These are phyloP conservation scores for Zaprionus vittiger DNA, from an alignment of 1,140 invertebrate genomes.

Conservation along the genomic window DNA sequence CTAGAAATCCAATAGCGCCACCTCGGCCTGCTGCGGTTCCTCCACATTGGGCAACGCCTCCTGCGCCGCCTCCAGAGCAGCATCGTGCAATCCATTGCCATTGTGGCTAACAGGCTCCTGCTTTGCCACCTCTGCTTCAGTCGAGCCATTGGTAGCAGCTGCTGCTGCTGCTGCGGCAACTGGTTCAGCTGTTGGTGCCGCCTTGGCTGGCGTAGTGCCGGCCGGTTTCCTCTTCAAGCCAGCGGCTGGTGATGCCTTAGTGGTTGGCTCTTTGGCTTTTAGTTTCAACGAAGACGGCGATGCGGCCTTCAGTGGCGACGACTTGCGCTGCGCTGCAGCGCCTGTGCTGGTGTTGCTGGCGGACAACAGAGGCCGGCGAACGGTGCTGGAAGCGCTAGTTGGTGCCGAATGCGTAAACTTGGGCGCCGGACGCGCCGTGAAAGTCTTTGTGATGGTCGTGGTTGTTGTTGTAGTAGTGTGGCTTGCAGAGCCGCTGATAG, in stretches of 20 bases:
- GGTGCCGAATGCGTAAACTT: conserved; percentile 62
- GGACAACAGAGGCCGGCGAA: conserved; percentile 13
- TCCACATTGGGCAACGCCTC: conserved; percentile 34
- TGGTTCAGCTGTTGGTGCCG: conserved; percentile 18
- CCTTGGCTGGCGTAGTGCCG: conserved; percentile 46
- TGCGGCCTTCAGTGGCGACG: conserved; percentile 57
- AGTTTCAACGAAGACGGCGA: conserved; percentile 58
- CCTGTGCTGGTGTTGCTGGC: conserved; percentile 30
- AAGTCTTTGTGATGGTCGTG: conserved; percentile 74
- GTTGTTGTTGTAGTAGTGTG: conserved; percentile 47
- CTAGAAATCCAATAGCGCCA: conserved; percentile 65
- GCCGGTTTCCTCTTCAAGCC: conserved; percentile 34
- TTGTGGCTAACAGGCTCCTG: conserved; percentile 38
- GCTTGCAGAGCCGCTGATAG: conserved; percentile 10
- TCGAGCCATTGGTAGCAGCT: conserved; percentile 40
- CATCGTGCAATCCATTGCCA: conserved; percentile 49
- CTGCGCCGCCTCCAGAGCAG: conserved; percentile 37
- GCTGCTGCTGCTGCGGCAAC: not conserved
- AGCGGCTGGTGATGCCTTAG: conserved; percentile 56
- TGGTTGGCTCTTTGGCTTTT: conserved; percentile 67
- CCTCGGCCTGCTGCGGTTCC: conserved; percentile 35
- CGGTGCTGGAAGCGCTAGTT: conserved; percentile 14
- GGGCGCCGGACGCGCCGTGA: conserved; percentile 76
- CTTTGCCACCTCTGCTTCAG: conserved; percentile 6
- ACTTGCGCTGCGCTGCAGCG: conserved; percentile 41